Evolutionary conservation across 2,113 vertebrate genomes (phyloP).

Genomic region (Bettongia penicillata): DNA sequence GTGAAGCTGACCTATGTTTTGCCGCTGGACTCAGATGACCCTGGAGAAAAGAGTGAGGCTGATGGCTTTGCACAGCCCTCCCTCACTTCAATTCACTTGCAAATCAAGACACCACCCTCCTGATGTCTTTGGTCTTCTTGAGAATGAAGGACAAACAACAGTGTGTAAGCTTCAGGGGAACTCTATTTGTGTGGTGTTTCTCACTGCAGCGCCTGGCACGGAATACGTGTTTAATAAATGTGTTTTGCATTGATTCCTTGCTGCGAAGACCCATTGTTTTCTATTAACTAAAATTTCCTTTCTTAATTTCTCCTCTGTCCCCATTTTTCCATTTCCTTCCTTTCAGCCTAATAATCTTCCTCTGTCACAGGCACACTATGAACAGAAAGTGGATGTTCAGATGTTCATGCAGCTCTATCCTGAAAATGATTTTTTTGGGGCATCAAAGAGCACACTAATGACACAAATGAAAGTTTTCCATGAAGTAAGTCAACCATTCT

Average conservation of each 20-base stretch:
- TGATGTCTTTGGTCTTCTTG: no score
- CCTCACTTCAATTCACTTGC: no score
- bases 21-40: no score
- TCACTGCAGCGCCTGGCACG: background rate
- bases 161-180: background rate
- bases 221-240: background rate
- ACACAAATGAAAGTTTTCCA: constrained; percentile 9
- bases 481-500: background rate
- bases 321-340: background rate
- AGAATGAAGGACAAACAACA: no score
- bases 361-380: background rate
- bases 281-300: background rate
- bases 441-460: background rate
- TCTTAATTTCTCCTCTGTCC: constrained; percentile 22
- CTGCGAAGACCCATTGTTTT: background rate
- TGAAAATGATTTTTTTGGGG: constrained; percentile 6
- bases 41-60: no score
- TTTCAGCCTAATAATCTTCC: background rate
- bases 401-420: background rate
- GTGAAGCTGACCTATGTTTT: no score
- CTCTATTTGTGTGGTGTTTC: background rate
- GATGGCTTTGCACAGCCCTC: no score
- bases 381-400: background rate
- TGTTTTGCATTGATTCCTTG: background rate
- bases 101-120: no score